A percentile compares a stretch with the other conserved stretches of the same genome.
Evolutionary conservation across 2,113 vertebrate species (phyloP).

Genomic region (Takifugu bimaculatus): DNA sequence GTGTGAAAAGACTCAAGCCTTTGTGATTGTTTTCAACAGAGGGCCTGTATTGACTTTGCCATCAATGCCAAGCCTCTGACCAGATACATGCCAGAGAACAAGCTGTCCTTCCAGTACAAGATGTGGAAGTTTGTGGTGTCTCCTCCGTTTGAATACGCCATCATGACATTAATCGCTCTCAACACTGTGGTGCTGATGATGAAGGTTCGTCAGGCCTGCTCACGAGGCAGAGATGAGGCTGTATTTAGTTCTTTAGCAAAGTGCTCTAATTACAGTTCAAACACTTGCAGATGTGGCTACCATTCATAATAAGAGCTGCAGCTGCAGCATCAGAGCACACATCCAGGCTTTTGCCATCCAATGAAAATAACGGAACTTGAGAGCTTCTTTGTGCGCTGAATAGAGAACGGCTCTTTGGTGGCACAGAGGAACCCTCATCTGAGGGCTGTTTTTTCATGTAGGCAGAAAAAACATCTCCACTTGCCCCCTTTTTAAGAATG

Average conservation of each 20-base stretch:
- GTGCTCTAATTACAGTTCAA: conserved; percentile 1
- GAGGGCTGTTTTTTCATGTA: too few species aligned
- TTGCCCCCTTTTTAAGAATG: too few species aligned
- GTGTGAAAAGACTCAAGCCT: background rate
- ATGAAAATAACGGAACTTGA: too few species aligned
- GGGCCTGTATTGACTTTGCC: conserved; percentile 97
- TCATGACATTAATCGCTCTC: conserved; percentile 97
- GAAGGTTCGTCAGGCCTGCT: conserved; percentile 80
- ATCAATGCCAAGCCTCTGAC: conserved; percentile 96
- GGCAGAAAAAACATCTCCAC: too few species aligned
- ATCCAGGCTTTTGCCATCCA: too few species aligned
- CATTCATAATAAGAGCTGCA: too few species aligned
- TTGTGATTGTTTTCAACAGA: conserved; percentile 68
- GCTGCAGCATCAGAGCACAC: too few species aligned
- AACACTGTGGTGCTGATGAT: conserved; percentile 99
- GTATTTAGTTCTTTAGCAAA: background rate
- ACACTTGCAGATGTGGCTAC: background rate
- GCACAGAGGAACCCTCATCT: too few species aligned
- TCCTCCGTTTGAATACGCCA: conserved; percentile 95
- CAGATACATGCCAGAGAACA: conserved; percentile 95
- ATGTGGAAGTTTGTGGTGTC: conserved; percentile 98
- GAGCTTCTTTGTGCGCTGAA: too few species aligned
- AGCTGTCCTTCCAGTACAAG: conserved; percentile 95
- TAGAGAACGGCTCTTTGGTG: too few species aligned
- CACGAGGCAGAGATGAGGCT: conserved; percentile 10